Evolutionary conservation across 2,113 vertebrate genomes (phyloP).

Genomic region (Myiozetetes cayanensis): DNA sequence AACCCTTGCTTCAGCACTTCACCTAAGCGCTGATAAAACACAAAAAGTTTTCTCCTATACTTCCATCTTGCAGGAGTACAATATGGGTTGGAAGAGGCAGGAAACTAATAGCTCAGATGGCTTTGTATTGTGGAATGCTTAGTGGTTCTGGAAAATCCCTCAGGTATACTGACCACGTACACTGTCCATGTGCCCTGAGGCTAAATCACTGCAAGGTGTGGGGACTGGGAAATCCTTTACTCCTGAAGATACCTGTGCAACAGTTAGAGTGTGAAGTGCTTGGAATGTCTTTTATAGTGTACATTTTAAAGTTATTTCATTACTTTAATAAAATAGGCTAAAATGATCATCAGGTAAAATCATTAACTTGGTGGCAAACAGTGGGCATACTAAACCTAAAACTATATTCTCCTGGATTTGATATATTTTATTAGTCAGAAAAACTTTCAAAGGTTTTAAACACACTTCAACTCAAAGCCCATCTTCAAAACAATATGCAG

Average conservation of each 20-base stretch:
- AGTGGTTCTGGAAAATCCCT: background rate
- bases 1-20: background rate
- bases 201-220: background rate
- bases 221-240: background rate
- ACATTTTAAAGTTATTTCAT: background rate
- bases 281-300: background rate
- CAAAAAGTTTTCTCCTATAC: background rate
- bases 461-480: background rate
- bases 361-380: background rate
- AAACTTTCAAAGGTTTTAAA: background rate
- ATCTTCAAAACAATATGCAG: background rate
- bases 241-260: background rate
- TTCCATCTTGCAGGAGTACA: background rate
- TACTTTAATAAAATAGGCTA: background rate
- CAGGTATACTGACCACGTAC: background rate
- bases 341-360: background rate
- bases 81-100: background rate
- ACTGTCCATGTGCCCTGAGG: background rate
- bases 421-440: background rate
- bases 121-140: background rate
- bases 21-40: background rate
- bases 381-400: background rate
- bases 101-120: background rate
- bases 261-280: background rate
- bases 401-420: background rate